phyloP scores from a whole-genome alignment of 1,140 invertebrate genomes.

The Listronotus oregonensis region DNA sequence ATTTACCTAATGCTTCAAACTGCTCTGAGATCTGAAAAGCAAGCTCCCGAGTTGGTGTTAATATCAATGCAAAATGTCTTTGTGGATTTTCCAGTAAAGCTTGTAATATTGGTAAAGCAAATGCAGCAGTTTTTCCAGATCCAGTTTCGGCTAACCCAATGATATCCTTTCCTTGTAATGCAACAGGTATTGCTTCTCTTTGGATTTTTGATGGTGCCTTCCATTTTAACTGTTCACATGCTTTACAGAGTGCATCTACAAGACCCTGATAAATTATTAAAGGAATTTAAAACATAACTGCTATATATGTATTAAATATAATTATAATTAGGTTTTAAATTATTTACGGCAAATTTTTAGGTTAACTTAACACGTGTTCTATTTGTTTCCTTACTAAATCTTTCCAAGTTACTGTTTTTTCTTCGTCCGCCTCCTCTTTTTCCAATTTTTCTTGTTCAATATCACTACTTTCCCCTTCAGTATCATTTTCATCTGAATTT shows the following conservation, averaged over 20 bases:
- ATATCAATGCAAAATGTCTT: slow-evolving; percentile 89
- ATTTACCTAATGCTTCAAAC: slow-evolving; percentile 87
- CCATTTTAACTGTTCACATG: slow-evolving; percentile 93
- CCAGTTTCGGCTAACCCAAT: slow-evolving; percentile 98
- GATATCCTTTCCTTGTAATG: slow-evolving; percentile 90
- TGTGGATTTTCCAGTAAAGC: slow-evolving; percentile 88
- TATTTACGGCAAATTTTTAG: slow-evolving; percentile 3
- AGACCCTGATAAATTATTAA: slow-evolving; percentile 71
- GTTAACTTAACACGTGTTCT: background rate
- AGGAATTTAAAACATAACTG: slow-evolving; percentile 16
- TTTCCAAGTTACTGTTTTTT: slow-evolving; percentile 61
- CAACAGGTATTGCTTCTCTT: slow-evolving; percentile 87
- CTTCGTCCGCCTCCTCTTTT: slow-evolving; percentile 11
- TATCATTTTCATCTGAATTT: background rate
- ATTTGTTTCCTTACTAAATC: slow-evolving; percentile 61
- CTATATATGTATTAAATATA: too few relatives aligned
- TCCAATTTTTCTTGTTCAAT: slow-evolving; percentile 3
- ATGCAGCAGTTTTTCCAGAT: slow-evolving; percentile 97
- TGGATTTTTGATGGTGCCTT: slow-evolving; percentile 93
- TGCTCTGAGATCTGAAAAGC: slow-evolving; percentile 96
- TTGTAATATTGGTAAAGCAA: slow-evolving; percentile 95
- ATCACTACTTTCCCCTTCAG: background rate
- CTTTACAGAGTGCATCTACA: slow-evolving; percentile 88
- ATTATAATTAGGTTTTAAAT: background rate
- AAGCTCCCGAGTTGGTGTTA: slow-evolving; percentile 96